Base-by-base conservation (phyloP, 1,140 invertebrate species). In the Leptopilina boulardi region DNA sequence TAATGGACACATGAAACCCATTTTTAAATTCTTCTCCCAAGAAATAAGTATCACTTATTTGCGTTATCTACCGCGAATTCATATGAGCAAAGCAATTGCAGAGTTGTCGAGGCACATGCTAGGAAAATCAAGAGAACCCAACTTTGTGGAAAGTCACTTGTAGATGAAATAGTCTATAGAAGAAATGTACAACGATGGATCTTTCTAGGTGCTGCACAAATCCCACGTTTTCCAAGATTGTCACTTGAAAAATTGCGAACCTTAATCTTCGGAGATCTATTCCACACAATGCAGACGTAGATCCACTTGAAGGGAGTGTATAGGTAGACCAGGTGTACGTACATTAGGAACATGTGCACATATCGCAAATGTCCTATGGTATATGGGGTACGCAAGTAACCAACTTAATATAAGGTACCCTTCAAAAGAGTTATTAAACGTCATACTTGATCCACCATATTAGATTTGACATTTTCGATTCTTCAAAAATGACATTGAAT, bases 191-290 rank as follows among this genome's bases (percentile, higher is more conserved):
- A 5, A 51, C 1, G n/a, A 51, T 51, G 47, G 47, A 15, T 51
- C 13, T n/a, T 51, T 15, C 6, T 51, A 18, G n/a, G 18, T n/a
- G 47, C 13, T 51, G 47, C 6, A 3, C 0, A 51, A n/a, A 13
- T 47, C 15, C 15, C 15, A 1, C 3, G 15, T 47, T 47, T 47
- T 47, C 13, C 44, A n/a, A 47, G 44, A 47, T 4, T 47, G 44
- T n/a, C 10, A n/a, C 44, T 47, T 15, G 76, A 73, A 47, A 5
- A 66, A 9, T 77, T 66, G 44, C 1, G 15, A 73, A n/a, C 59
- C 13, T 21, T 77, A 11, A 73, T 51, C 8, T n/a, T 73, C 34
- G 71, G 51, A 23, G 34, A 34, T 8, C 42, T 44, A 11, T 44
- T 10, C 30, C 30, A 34, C 30, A 34, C 30, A 34, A 34, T 34